Conservation (phyloP, 1,140 invertebrate genomes). For the Ectropis grisescens region DNA sequence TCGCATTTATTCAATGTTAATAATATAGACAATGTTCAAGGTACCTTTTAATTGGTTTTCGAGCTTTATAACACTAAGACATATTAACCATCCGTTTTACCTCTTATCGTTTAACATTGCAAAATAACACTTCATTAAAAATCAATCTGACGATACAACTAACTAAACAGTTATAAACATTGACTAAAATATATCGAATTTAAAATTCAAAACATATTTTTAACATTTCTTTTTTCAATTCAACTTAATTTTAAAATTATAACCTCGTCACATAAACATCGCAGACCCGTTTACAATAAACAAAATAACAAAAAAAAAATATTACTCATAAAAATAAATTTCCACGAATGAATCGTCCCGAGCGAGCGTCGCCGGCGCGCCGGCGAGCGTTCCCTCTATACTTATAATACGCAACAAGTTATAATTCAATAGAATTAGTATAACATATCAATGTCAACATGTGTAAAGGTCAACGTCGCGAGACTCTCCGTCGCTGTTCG, state of each 20-base stretch:
- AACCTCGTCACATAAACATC: constrained; percentile 50
- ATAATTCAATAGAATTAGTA: constrained; percentile 69
- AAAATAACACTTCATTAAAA: constrained; percentile 59
- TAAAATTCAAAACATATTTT: constrained; percentile 45
- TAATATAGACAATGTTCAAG: constrained; percentile 71
- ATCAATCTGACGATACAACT: constrained; percentile 46
- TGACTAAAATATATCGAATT: constrained; percentile 63
- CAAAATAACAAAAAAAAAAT: constrained; percentile 61
- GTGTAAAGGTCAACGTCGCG: constrained; percentile 60
- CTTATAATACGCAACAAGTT: constrained; percentile 68
- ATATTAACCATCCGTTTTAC: constrained; percentile 55
- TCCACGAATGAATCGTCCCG: constrained; percentile 44
- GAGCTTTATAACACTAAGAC: constrained; percentile 64
- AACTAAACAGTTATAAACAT: constrained; percentile 57
- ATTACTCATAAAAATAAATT: constrained; percentile 53
- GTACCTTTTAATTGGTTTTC: constrained; percentile 69
- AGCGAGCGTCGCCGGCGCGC: constrained; percentile 17
- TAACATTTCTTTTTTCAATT: constrained; percentile 41
- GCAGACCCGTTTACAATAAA: constrained; percentile 63
- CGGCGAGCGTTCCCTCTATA: constrained; percentile 11
- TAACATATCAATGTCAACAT: constrained; percentile 70
- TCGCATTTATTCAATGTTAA: constrained; percentile 69
- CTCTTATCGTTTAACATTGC: constrained; percentile 59
- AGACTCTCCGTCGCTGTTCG: background rate
- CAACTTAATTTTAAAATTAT: constrained; percentile 41